Base-by-base conservation (phyloP, 2,888 invertebrate genomes). In the Metopia argyrocephala region DNA sequence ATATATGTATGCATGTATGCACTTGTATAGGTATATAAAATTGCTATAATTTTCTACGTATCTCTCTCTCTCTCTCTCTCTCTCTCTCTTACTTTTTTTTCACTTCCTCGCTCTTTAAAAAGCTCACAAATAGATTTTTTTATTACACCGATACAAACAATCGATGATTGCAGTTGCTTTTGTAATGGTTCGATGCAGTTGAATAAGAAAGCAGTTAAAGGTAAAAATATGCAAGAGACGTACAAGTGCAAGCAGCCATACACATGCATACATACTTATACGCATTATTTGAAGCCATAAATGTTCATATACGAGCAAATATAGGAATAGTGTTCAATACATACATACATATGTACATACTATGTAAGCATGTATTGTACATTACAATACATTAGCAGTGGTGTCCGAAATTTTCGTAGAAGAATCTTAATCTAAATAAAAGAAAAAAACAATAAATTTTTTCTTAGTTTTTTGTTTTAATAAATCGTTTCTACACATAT, bases 101-200 rank as follows among this genome's bases (percentile, higher is more conserved):
- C n/a, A n/a, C n/a, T n/a, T n/a, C n/a, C n/a, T n/a, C n/a, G n/a
- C n/a, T n/a, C n/a, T n/a, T n/a, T n/a, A 23, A 52, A 52, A 52
- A 52, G 9, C 20, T 38, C 7, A 21, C 20, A 52, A 52, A 52
- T 52, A 21, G 20, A 38, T 38, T 38, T 38, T 38, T 4, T 38
- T 12, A 1, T 38, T 6, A 12, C 38, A 38, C 15, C 18, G 23
- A 74, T 56, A 52, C 46, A 68, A 45, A 62, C 65, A 79, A 76
- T 76, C 76, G 73, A 73, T 69, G 80, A 76, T 73, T 76, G 76
- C 76, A 80, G 76, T 80, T 76, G 76, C 59, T 71, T 66, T 75
- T 70, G 66, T 48, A 66, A 76, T 62, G 76, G 66, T 73, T 73
- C 64, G 69, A 46, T 80, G 80, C 80, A 80, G 80, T 80, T 76